Base-by-base conservation (phyloP, 1,140 invertebrate genomes). In the Triops cancriformis region DNA sequence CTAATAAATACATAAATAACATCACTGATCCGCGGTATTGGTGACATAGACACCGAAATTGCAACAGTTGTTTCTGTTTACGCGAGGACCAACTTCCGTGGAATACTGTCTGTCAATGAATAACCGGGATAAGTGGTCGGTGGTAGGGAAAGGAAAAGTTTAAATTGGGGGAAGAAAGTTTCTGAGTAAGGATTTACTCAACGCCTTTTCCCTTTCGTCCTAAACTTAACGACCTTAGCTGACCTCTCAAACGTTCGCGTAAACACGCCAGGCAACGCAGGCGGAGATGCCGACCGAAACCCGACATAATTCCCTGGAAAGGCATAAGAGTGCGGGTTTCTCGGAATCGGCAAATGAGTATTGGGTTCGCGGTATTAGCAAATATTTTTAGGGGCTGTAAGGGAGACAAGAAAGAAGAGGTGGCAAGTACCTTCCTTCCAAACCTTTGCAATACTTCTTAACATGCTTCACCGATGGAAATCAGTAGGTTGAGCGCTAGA, bases 371-470 rank as follows among this genome's bases (percentile, higher is more conserved):
- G 51, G 51, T 64, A 64, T 64, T 64, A 23, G 51, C n/a, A 64
- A 64, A 64, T 64, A 64, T 64, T 64, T 64, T 64, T 64, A 64
- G 51, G 51, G 51, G 51, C 31, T 64, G 18, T 64, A 64, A 6
- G n/a, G 51, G 51, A 64, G 51, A 64, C 18, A 10, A 23, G 23
- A 23, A 64, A 64, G 14, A 64, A 23, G 23, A 64, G 51, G 51
- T 64, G 51, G 51, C 51, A 64, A 64, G 51, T 12, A 64, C 10
- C 51, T 64, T 64, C 23, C 23, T 14, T 64, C 18, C 51, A 18
- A 64, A 23, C 31, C 51, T 18, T 64, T 64, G 51, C 51, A 64
- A 64, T 64, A 64, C 51, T 64, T 64, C 51, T 64, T 64, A 64
- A 64, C 51, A 64, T 64, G 51, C 7, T 64, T 23, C 51, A 64